Conservation (phyloP, 2,113 vertebrate genomes). For the Mesembrinibis cayennensis region DNA sequence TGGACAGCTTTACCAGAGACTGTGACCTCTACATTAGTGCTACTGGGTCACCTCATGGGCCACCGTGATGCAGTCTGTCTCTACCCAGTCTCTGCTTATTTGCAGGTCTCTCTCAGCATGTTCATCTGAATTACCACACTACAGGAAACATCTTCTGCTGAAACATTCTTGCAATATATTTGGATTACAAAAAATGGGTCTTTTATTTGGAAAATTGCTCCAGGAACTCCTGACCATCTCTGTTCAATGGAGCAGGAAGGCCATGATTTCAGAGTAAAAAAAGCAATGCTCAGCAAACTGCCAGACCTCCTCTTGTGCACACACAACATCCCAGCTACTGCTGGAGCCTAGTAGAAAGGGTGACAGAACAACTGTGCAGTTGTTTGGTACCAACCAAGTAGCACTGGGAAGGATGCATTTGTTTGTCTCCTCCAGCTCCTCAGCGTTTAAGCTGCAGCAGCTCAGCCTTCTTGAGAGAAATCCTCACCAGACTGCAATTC, state of each 20-base stretch:
- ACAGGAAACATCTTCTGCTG: not conserved
- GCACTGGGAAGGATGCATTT: not conserved
- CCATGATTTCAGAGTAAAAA: not conserved
- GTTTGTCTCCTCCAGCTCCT: not conserved
- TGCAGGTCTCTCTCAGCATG: not conserved
- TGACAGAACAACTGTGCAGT: not conserved
- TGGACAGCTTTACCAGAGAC: not conserved
- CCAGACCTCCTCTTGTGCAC: not conserved
- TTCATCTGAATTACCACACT: not conserved
- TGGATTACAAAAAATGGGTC: not conserved
- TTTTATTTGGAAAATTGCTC: conserved; percentile 47
- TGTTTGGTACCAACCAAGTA: not conserved
- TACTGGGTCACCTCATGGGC: not conserved
- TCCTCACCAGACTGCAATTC: not conserved
- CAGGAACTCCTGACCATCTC: not conserved
- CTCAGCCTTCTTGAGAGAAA: not conserved
- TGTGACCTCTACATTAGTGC: not conserved
- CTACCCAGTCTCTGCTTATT: not conserved
- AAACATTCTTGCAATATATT: conserved; percentile 18
- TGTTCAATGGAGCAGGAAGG: not conserved
- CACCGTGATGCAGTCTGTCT: not conserved
- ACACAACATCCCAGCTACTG: not conserved
- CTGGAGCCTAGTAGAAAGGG: not conserved
- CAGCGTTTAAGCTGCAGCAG: not conserved
- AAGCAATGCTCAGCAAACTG: not conserved